Conservation (phyloP, 2,888 invertebrate genomes). For the Polymixis lichenea region DNA sequence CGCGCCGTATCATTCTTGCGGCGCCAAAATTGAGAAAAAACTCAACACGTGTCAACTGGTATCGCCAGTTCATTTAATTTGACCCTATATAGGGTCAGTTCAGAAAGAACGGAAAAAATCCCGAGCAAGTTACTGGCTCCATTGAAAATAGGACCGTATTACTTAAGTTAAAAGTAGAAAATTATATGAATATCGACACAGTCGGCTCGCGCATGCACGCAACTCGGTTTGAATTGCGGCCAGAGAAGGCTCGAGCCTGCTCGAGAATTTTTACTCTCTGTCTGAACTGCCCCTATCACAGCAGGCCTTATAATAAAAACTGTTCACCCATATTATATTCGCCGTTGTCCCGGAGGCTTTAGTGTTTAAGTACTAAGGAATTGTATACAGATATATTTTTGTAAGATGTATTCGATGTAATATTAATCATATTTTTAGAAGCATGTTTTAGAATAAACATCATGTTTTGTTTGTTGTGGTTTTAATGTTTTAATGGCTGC, state of each 20-base stretch:
- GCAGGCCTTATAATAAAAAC: slow-evolving; percentile 4
- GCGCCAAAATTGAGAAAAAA: background rate
- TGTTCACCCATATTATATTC: slow-evolving; percentile 32
- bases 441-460: slow-evolving; percentile 88
- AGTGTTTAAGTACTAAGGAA: slow-evolving; percentile 69
- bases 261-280: no score
- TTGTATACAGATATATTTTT: slow-evolving; percentile 77
- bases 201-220: no score
- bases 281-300: no score
- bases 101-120: no score
- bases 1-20: background rate
- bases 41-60: background rate
- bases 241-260: no score
- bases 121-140: no score
- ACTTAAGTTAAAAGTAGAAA: no score
- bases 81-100: no score
- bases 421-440: slow-evolving; percentile 77
- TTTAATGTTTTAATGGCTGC: slow-evolving; percentile 88
- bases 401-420: slow-evolving; percentile 76
- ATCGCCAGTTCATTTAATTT: background rate
- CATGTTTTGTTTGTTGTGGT: slow-evolving; percentile 89
- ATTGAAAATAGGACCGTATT: no score
- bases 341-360: slow-evolving; percentile 67
- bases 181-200: no score
- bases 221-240: no score